Evolutionary conservation across 2,797 vertebrate species (phyloP).

Genomic region (Macropus fuliginosus): DNA sequence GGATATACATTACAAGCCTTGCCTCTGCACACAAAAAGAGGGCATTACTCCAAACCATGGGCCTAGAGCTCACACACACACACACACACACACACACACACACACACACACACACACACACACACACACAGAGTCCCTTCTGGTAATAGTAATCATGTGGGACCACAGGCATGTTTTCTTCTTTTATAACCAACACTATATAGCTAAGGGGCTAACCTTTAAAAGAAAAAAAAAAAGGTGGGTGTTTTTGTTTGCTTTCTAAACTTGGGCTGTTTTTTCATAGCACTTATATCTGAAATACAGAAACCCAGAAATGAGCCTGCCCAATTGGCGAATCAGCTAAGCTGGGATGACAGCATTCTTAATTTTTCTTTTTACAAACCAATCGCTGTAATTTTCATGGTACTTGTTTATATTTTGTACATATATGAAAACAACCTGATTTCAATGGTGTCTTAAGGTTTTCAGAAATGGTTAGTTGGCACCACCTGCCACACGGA

Average conservation of each 20-base stretch:
- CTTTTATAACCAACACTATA: conserved; percentile 5
- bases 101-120: too few relatives aligned
- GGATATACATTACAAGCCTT: neutral
- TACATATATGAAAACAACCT: conserved; percentile 48
- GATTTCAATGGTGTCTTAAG: conserved; percentile 51
- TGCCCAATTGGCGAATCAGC: conserved; percentile 43
- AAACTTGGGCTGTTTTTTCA: conserved; percentile 29
- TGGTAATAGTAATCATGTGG: neutral
- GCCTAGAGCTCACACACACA: neutral
- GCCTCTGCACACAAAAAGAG: neutral
- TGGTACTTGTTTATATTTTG: conserved; percentile 62
- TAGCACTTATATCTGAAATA: neutral
- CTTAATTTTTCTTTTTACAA: conserved; percentile 45
- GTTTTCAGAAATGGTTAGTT: conserved; percentile 21
- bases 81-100: too few relatives aligned
- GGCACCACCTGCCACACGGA: neutral
- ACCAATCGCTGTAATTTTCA: conserved; percentile 52
- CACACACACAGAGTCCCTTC: neutral
- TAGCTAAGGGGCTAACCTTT: conserved; percentile 9
- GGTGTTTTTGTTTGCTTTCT: conserved; percentile 7
- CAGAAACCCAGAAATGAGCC: conserved; percentile 30
- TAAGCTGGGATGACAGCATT: neutral
- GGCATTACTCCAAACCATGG: neutral
- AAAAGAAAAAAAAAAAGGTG: neutral
- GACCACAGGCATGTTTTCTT: conserved; percentile 5